Evolutionary conservation across 1,140 invertebrate genomes (phyloP), one percentile per base, ranked within the genome.

Genomic region (Mizuhopecten yessoensis): DNA sequence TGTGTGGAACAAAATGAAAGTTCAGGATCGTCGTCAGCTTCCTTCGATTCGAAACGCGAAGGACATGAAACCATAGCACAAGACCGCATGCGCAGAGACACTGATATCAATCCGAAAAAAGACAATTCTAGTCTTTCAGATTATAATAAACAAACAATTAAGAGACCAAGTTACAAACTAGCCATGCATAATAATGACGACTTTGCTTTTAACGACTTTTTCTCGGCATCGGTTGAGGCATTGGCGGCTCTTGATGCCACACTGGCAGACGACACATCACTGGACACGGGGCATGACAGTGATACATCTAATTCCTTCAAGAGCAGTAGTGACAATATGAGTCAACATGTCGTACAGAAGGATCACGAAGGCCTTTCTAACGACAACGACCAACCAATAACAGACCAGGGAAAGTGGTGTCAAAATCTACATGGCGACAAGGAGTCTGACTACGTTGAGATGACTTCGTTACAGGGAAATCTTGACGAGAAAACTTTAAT

Each of bases 241-340:
- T 75, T 75, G n/a, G 57, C 57, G 23, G 57, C 57, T 29, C 57
- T 75, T 75, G 57, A 75, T 75, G 57, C 57, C 57, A 75, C 57
- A n/a, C n/a, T 75, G 2, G 57, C 23, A 75, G 23, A 75, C 57
- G 57, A 29, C 17, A 29, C 57, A n/a, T 9, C 57, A 75, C n/a
- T 75, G 9, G 57, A n/a, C 42, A 9, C 0, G 0, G 17, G 42
- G n/a, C 23, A 75, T 29, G 11, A 75, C 2, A 75, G 57, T 75
- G 57, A 75, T 29, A 29, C 57, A 75, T 75, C 57, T 11, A n/a
- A 29, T 5, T 75, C 57, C 11, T 75, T 75, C 23, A 75, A 75
- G 57, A 75, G 57, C 11, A 75, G 57, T 75, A 75, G 57, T 75
- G n/a, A 75, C 57, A 75, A 75, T 75, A 17, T 75, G 1, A n/a